These are phyloP conservation scores for Oryzias melastigma DNA, from an alignment of 2,113 vertebrate genomes.

Conservation along the genomic window DNA sequence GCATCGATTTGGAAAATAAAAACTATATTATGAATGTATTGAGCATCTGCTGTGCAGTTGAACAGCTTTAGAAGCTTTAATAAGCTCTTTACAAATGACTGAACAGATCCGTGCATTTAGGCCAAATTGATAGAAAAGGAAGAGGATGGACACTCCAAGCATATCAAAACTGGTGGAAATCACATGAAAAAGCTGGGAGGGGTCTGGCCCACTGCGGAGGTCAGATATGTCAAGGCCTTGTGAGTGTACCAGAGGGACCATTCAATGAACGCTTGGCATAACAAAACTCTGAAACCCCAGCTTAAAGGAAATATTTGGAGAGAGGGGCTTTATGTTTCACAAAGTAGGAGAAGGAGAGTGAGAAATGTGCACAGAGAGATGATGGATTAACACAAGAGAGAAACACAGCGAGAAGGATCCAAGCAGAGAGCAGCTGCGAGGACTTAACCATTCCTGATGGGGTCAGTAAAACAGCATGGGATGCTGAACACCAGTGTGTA, in stretches of 20 bases:
- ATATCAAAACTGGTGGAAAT: conserved; percentile 15
- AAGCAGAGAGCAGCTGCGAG: conserved; percentile 67
- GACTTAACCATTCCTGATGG: conserved; percentile 59
- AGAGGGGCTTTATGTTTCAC: conserved; percentile 72
- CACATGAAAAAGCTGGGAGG: conserved; percentile 28
- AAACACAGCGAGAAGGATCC: conserved; percentile 55
- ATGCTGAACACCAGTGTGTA: conserved; percentile 23
- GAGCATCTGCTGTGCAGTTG: no score
- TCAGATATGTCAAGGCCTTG: conserved; percentile 65
- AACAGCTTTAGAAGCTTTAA: no score
- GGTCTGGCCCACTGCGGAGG: conserved; percentile 33
- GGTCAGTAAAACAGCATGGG: conserved; percentile 57
- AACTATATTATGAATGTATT: no score
- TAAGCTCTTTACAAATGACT: not conserved
- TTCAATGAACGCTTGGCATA: conserved; percentile 70
- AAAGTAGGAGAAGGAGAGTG: conserved; percentile 48
- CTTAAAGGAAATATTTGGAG: conserved; percentile 82
- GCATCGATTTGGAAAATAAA: no score
- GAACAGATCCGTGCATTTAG: not conserved
- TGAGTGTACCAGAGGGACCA: conserved; percentile 71
- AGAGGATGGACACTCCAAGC: conserved; percentile 13
- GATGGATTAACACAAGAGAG: conserved; percentile 67
- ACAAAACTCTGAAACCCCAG: conserved; percentile 79
- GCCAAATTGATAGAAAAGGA: no score
- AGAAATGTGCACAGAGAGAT: conserved; percentile 61